Evolutionary conservation across 2,113 vertebrate species (phyloP), one percentile per base, ranked within the genome.

Genomic region (Anolis carolinensis): DNA sequence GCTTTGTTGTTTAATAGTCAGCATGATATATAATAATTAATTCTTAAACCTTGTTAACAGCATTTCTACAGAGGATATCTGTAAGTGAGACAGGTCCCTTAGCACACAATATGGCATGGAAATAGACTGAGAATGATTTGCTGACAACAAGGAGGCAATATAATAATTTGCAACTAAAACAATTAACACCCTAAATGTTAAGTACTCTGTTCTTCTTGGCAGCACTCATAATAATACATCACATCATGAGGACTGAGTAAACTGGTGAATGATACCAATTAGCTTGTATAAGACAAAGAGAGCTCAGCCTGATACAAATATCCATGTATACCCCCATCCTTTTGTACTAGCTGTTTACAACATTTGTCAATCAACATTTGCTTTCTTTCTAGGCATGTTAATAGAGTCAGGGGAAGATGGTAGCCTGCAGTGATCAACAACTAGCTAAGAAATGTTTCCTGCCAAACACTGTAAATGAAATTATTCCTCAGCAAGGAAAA

Each of bases 11-110:
- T 89, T 27, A 94, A 89, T 90, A 67, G 87, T 83, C 93, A 77
- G 90, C 91, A 93, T 93, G 91, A 93, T 81, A 89, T 92, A 92
- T 93, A 93, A 87, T 92, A 94, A 94, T 94, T 93, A 94, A 93
- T 94, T 92, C 92, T 92, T 92, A 94, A 59, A 91, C 91, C 93
- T 84, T 87, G 88, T 90, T 93, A 87, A 93, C 94, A 89, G 91
- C 93, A 89, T 90, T 88, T 82, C 67, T 0, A 0, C 71, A 91
- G 27, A 39, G 94, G 79, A 83, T 93, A 94, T 89, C 90, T 89
- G 59, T 90, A 89, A 67, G 86, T 92, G 71, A 92, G 88, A 84
- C 89, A 94, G 92, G 84, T 92, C 89, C 92, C 93, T 90, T 83
- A 83, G 30, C 87, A 48, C 62, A 90, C 85, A 93, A 85, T 81